Base-by-base conservation (phyloP, 2,797 vertebrate genomes). In the Neomorphus geoffroyi region DNA sequence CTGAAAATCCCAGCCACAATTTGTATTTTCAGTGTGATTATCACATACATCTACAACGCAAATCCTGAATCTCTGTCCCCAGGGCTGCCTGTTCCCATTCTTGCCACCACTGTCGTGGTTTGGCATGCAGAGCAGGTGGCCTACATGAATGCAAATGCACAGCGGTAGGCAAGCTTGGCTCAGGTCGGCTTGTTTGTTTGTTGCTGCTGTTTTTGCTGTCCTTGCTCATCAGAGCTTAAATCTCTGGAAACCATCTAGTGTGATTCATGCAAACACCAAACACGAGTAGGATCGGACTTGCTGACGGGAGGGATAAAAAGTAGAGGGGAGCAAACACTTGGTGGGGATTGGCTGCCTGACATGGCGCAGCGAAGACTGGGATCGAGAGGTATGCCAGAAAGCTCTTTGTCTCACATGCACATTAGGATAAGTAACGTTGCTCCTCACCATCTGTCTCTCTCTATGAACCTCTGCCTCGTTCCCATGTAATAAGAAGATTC, bases 391-490 rank as follows among this genome's bases (percentile, higher is more conserved):
- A 73, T 95, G 96, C 95, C 96, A 97, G 93, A 66, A 94, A 96
- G 93, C 95, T 88, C 94, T 97, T 95, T 95, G 95, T 97, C 96
- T 96, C 95, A 89, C 90, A 95, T 88, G 94, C 96, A 95, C 95
- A 95, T 96, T 96, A 96, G 95, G 94, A 92, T 93, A 95, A 96
- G 92, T 92, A 96, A 93, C 87, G 72, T 94, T 97, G 96, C 95
- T 96, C 80, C 95, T 95, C 58, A 22, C 97, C 96, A 97, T 96
- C 97, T 97, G 96, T 94, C 96, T 95, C 85, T 73, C 86, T 56
- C 94, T 81, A 90, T 85, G 93, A 96, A 93, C 92, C 90, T 95
- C 91, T 97, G 93, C 95, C 88, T 96, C 72, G 0, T 96, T 97
- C 93, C 88, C 93, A 88, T 93, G 92, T 89, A 94, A 93, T 93